Evolutionary conservation across 2,797 vertebrate genomes (phyloP).

Genomic region (Vireo griseus): DNA sequence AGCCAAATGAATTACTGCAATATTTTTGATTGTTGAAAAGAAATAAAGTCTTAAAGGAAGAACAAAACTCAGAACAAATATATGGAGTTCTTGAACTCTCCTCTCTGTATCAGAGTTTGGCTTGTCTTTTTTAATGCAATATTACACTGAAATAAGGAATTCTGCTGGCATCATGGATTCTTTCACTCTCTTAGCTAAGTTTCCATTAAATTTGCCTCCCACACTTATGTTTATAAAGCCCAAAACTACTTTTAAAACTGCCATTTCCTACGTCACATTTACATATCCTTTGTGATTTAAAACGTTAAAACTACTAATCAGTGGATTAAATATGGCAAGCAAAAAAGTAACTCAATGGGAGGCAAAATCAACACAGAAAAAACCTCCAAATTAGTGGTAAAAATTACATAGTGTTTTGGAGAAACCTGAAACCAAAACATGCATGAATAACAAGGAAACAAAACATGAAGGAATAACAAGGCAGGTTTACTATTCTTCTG

Average conservation of each 20-base stretch:
- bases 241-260: constrained; percentile 47
- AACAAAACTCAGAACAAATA: not conserved
- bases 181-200: constrained; percentile 13
- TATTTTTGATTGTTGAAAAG: not conserved
- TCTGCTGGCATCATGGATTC: constrained; percentile 35
- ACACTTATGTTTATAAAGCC: constrained; percentile 48
- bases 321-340: constrained; percentile 27
- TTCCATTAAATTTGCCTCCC: constrained; percentile 46
- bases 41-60: not conserved
- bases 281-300: constrained; percentile 52
- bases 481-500: not conserved
- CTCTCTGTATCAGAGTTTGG: not conserved
- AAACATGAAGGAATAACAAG: not conserved
- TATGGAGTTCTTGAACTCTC: not conserved
- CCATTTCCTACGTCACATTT: constrained; percentile 12
- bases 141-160: constrained; percentile 29
- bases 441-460: not conserved
- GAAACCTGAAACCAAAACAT: constrained; percentile 44
- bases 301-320: constrained; percentile 16
- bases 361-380: constrained; percentile 41
- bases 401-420: constrained; percentile 5
- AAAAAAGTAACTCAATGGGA: constrained; percentile 36
- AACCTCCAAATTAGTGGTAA: constrained; percentile 22
- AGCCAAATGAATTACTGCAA: not conserved
- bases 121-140: constrained; percentile 16